A percentile compares a stretch with the other conserved stretches of the same genome.
Evolutionary conservation across 1,140 invertebrate species (phyloP).

Genomic region (Caenorhabditis tropicalis): DNA sequence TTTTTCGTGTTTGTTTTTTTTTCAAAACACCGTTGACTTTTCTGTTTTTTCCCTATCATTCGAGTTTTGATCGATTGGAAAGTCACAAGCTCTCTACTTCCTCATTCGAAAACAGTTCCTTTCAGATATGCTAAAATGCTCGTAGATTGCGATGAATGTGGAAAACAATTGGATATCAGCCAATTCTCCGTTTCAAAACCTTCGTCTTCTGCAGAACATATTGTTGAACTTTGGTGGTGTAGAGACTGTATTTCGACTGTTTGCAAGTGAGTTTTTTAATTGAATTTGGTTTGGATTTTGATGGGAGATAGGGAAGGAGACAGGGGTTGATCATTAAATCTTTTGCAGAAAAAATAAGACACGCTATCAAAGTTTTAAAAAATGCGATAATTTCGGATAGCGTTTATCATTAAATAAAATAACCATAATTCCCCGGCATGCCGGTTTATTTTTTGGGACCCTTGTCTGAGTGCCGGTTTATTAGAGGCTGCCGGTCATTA

Average conservation of each 20-base stretch:
- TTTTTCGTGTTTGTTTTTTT: no score
- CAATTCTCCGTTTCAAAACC: neutral
- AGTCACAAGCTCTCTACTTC: neutral
- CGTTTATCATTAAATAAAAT: no score
- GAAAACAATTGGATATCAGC: neutral
- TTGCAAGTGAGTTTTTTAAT: constrained; percentile 53
- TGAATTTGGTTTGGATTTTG: no score
- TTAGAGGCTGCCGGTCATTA: no score
- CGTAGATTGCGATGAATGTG: constrained; percentile 9
- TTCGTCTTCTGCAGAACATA: neutral
- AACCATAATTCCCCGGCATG: no score
- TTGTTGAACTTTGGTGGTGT: constrained; percentile 57
- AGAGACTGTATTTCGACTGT: constrained; percentile 47
- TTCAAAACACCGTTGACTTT: no score
- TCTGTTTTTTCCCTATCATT: neutral
- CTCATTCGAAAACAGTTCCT: neutral
- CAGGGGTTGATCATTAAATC: no score
- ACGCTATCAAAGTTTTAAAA: no score
- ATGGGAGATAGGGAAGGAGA: neutral
- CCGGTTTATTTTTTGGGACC: no score
- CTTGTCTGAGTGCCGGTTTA: no score
- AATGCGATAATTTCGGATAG: no score
- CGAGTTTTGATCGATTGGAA: no score
- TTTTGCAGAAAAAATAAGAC: neutral
- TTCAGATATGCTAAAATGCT: constrained; percentile 25